These are phyloP conservation scores for Bombyx huttoni DNA, from an alignment of 2,888 invertebrate genomes.

Conservation along the genomic window DNA sequence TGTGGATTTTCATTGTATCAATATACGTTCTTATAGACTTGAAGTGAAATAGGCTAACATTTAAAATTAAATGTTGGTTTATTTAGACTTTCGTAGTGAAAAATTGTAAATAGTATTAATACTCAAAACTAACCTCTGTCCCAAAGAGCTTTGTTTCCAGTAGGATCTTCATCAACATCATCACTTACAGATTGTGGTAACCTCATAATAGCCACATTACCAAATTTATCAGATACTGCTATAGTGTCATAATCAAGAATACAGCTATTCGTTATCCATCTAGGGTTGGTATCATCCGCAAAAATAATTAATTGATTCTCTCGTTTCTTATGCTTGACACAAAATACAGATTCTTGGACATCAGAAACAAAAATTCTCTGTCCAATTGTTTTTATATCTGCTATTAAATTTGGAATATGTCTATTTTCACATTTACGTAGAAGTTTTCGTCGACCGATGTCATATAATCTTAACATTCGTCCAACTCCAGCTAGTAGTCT, in stretches of 20 bases:
- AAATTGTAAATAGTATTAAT: too few relatives aligned
- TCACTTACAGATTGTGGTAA: constrained; percentile 93
- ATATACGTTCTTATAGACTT: too few relatives aligned
- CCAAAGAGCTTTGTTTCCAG: constrained; percentile 98
- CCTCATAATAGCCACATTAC: constrained; percentile 92
- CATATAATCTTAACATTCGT: constrained; percentile 91
- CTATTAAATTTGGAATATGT: constrained; percentile 96
- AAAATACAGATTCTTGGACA: constrained; percentile 97
- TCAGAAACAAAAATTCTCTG: constrained; percentile 96
- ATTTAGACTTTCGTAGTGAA: too few relatives aligned
- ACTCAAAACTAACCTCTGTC: constrained; percentile 72
- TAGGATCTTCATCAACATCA: constrained; percentile 99
- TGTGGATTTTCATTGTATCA: too few relatives aligned
- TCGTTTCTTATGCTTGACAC: constrained; percentile 92
- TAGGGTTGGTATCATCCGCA: constrained; percentile 97
- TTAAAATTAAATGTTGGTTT: too few relatives aligned
- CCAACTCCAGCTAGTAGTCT: constrained; percentile 94
- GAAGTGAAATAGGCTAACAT: too few relatives aligned
- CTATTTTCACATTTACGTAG: constrained; percentile 97
- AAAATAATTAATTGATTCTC: constrained; percentile 99
- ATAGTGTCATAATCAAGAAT: constrained; percentile 97
- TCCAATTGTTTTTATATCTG: constrained; percentile 94
- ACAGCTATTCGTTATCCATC: constrained; percentile 93
- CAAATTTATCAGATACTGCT: constrained; percentile 98
- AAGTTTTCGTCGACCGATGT: constrained; percentile 93